Percentiles rank a stretch among this genome's conserved stretches.
phyloP scores from a whole-genome alignment of 2,888 invertebrate species.

The Lithosia quadra region DNA sequence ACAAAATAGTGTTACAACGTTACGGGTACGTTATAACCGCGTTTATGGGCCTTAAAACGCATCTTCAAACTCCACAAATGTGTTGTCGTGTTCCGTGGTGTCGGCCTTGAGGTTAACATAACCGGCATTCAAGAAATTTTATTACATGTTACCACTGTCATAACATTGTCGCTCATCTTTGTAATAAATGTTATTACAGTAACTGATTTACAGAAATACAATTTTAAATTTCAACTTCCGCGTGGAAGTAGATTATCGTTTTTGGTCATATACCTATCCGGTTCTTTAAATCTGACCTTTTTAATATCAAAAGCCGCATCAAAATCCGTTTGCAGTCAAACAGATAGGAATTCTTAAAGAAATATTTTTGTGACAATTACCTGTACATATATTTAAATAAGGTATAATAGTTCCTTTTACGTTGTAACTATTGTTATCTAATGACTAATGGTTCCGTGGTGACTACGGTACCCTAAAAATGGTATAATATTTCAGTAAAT shows the following conservation, averaged over 20 bases:
- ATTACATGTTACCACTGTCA: slow-evolving; percentile 3
- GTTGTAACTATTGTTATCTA: too few relatives aligned
- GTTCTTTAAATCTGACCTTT: too few relatives aligned
- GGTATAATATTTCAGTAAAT: neutral
- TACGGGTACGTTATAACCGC: slow-evolving; percentile 56
- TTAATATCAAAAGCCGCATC: too few relatives aligned
- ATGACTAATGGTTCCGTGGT: neutral
- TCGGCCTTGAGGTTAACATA: neutral
- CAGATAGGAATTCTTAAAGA: too few relatives aligned
- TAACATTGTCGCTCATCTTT: neutral
- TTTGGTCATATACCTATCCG: too few relatives aligned
- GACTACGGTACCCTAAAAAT: neutral
- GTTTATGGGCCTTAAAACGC: slow-evolving; percentile 68
- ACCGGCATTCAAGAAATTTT: slow-evolving; percentile 3
- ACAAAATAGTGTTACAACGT: slow-evolving; percentile 57
- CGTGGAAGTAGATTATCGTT: too few relatives aligned
- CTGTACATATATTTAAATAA: too few relatives aligned
- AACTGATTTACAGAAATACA: neutral
- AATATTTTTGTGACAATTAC: too few relatives aligned
- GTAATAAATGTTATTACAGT: neutral
- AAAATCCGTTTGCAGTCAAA: too few relatives aligned
- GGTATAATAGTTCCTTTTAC: too few relatives aligned
- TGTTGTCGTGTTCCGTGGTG: slow-evolving; percentile 11
- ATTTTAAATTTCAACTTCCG: too few relatives aligned
- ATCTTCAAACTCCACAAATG: slow-evolving; percentile 54